Percentiles rank a stretch among this genome's conserved stretches.
Evolutionary conservation across 2,797 vertebrate species (phyloP).

Genomic region (Anolis apletophallus): DNA sequence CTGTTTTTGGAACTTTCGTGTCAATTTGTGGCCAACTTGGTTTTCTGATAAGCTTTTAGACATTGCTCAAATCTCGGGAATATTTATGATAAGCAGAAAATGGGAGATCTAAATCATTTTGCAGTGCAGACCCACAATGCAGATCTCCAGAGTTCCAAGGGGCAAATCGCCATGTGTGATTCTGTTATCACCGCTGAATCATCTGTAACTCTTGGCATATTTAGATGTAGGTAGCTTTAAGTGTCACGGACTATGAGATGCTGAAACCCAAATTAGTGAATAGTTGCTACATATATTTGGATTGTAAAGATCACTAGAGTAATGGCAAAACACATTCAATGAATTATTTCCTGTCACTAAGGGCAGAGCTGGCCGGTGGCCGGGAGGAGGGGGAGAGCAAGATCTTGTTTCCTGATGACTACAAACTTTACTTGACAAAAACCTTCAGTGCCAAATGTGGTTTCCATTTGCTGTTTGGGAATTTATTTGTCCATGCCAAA

Average conservation of each 20-base stretch:
- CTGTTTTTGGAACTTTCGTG: slow-evolving; percentile 68
- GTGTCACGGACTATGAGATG: slow-evolving; percentile 57
- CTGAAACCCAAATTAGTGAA: slow-evolving; percentile 50
- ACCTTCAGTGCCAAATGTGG: slow-evolving; percentile 84
- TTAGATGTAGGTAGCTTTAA: slow-evolving; percentile 58
- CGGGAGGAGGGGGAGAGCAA: slow-evolving; percentile 71
- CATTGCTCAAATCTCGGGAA: slow-evolving; percentile 81
- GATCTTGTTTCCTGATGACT: slow-evolving; percentile 81
- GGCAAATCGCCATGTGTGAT: slow-evolving; percentile 71
- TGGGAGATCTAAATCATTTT: slow-evolving; percentile 80
- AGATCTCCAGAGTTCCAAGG: slow-evolving; percentile 81
- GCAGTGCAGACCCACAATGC: slow-evolving; percentile 73
- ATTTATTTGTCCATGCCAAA: slow-evolving; percentile 87
- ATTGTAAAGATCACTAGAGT: slow-evolving; percentile 77
- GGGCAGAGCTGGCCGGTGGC: slow-evolving; percentile 54
- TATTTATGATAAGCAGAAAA: slow-evolving; percentile 81
- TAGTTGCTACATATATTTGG: slow-evolving; percentile 70
- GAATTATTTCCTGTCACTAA: slow-evolving; percentile 82
- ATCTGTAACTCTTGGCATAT: slow-evolving; percentile 66
- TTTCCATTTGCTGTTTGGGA: slow-evolving; percentile 87
- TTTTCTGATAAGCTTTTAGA: slow-evolving; percentile 82
- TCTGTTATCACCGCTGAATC: slow-evolving; percentile 78
- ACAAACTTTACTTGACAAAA: slow-evolving; percentile 81
- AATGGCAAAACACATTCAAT: slow-evolving; percentile 76
- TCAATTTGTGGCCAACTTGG: slow-evolving; percentile 65